Conservation (phyloP, 37 sponge, comb jelly and placozoan species). For the Hexactinellida sp. region DNA sequence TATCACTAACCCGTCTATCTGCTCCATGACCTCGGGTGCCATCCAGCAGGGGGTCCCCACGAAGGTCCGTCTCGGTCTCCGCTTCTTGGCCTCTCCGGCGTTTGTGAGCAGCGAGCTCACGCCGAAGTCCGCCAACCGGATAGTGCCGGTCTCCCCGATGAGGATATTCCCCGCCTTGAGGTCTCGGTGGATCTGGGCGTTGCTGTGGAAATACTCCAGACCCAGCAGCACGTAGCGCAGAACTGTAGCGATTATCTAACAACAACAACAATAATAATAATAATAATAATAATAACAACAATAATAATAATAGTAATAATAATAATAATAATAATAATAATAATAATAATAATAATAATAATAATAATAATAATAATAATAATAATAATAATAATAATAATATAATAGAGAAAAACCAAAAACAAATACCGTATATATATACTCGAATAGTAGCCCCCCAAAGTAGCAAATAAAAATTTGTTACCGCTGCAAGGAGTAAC, state of each 20-base stretch:
- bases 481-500: too few species aligned
- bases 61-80: slow-evolving; percentile 67
- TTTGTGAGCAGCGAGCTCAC: slow-evolving; percentile 71
- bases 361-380: too few species aligned
- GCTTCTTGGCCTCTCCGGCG: slow-evolving; percentile 30
- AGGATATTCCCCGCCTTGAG: slow-evolving; percentile 92
- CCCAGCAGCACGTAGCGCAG: slow-evolving; percentile 69
- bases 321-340: too few species aligned
- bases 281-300: too few species aligned
- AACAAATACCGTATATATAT: too few species aligned
- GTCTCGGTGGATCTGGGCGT: slow-evolving; percentile 76
- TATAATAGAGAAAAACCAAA: too few species aligned
- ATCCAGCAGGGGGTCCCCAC: slow-evolving; percentile 99
- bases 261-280: too few species aligned
- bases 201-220: slow-evolving; percentile 70
- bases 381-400: too few species aligned
- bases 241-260: slow-evolving; percentile 66
- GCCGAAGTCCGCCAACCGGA: slow-evolving; percentile 78
- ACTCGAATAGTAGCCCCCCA: too few species aligned
- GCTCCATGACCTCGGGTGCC: slow-evolving; percentile 96
- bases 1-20: slow-evolving; percentile 40
- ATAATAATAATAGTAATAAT: too few species aligned
- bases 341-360: too few species aligned
- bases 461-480: too few species aligned
- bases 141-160: slow-evolving; percentile 69